phyloP scores from a whole-genome alignment of 2,888 invertebrate genomes.

The Cecidostiba fungosa region DNA sequence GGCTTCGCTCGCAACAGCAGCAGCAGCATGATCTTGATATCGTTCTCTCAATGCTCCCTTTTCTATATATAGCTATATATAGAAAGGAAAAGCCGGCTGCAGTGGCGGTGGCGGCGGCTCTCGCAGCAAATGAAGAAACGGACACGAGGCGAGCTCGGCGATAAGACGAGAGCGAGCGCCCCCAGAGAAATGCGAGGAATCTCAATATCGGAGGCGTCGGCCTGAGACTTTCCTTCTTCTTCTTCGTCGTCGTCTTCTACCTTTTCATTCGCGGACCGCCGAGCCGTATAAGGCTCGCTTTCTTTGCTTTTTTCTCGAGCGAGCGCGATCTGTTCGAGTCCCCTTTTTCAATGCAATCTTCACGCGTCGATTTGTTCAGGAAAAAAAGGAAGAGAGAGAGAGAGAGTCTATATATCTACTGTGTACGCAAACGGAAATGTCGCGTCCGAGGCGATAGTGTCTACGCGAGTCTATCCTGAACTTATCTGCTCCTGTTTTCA shows the following conservation, averaged over 20 bases:
- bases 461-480: not conserved
- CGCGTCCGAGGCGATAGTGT: constrained; percentile 16
- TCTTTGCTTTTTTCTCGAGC: not conserved
- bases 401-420: not conserved
- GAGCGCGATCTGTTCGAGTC: constrained; percentile 52
- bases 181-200: constrained; percentile 59
- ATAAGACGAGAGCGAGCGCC: constrained; percentile 36
- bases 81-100: no score
- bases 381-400: not conserved
- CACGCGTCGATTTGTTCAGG: constrained; percentile 54
- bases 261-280: constrained; percentile 28
- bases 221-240: constrained; percentile 35
- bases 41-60: constrained; percentile 22
- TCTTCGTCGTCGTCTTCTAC: constrained; percentile 27
- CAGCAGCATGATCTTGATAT: constrained; percentile 46
- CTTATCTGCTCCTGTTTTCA: not conserved
- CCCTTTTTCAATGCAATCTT: constrained; percentile 57
- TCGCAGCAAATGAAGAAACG: constrained; percentile 60
- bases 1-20: not conserved
- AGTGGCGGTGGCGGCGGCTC: not conserved
- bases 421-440: constrained; percentile 7
- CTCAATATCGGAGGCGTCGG: constrained; percentile 52
- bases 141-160: constrained; percentile 48
- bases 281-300: not conserved
- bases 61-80: not conserved